phyloP scores from a whole-genome alignment of 2,888 invertebrate genomes.

The Caenorhabditis zanzibari region DNA sequence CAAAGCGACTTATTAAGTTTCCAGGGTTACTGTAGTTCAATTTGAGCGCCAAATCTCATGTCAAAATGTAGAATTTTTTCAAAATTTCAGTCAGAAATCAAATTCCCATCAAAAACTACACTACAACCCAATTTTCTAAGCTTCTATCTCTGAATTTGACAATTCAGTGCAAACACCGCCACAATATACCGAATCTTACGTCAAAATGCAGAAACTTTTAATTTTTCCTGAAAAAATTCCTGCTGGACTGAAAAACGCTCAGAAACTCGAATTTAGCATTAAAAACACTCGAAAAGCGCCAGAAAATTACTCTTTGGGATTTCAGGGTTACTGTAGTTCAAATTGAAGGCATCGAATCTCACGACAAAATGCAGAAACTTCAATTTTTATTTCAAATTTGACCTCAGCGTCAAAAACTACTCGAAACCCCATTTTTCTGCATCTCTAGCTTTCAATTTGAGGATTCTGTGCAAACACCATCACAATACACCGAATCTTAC shows the following conservation, averaged over 20 bases:
- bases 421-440: not conserved
- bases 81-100: no score
- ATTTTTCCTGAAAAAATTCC: not conserved
- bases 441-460: not conserved
- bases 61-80: no score
- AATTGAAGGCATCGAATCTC: no score
- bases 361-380: no score
- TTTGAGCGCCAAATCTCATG: no score
- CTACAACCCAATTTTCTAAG: no score
- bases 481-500: not conserved
- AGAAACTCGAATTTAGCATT: not conserved
- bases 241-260: not conserved
- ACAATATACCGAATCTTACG: no score
- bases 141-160: no score
- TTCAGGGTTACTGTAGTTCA: no score
- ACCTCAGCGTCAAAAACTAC: not conserved
- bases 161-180: no score
- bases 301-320: no score
- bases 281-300: not conserved
- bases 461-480: slow-evolving; percentile 1
- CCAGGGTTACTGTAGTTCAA: not conserved
- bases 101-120: no score
- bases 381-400: not conserved
- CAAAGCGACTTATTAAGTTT: not conserved
- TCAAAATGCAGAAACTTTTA: not conserved